Evolutionary conservation across 2,888 invertebrate genomes (phyloP).

Genomic region (Drosophila imparisetae): DNA sequence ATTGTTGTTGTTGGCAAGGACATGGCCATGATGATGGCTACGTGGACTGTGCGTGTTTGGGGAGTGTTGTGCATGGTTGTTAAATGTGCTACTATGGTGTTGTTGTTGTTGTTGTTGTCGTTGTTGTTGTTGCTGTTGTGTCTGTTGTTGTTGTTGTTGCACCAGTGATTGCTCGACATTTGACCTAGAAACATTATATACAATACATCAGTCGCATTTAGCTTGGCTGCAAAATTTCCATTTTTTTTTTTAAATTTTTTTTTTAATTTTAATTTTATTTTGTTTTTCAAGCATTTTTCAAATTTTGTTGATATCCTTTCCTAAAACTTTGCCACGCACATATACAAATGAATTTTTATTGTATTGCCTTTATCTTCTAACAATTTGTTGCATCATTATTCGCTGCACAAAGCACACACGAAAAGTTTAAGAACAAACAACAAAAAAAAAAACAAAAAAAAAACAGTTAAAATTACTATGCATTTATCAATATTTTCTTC

Average conservation of each 20-base stretch:
- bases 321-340: conserved; percentile 17
- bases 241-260: conserved; percentile 29
- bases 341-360: background rate
- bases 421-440: background rate
- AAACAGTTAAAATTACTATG: background rate
- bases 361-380: background rate
- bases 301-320: conserved; percentile 58
- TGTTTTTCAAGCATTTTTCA: conserved; percentile 56
- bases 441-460: background rate
- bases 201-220: conserved; percentile 80
- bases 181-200: conserved; percentile 86
- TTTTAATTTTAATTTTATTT: conserved; percentile 12
- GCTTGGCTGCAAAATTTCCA: conserved; percentile 62
- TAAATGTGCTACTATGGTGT: conserved; percentile 61
- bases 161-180: conserved; percentile 84
- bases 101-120: conserved; percentile 70
- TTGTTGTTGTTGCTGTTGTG: conserved; percentile 57
- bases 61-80: conserved; percentile 65
- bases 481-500: conserved; percentile 3
- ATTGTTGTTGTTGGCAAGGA: conserved; percentile 57
- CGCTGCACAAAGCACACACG: background rate
- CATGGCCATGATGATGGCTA: conserved; percentile 69
- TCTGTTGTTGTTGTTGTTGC: conserved; percentile 76
- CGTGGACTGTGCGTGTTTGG: conserved; percentile 59
- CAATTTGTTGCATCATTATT: conserved; percentile 10